These are phyloP conservation scores for Drosophila mimetica DNA, from an alignment of 2,888 invertebrate genomes.

Conservation along the genomic window DNA sequence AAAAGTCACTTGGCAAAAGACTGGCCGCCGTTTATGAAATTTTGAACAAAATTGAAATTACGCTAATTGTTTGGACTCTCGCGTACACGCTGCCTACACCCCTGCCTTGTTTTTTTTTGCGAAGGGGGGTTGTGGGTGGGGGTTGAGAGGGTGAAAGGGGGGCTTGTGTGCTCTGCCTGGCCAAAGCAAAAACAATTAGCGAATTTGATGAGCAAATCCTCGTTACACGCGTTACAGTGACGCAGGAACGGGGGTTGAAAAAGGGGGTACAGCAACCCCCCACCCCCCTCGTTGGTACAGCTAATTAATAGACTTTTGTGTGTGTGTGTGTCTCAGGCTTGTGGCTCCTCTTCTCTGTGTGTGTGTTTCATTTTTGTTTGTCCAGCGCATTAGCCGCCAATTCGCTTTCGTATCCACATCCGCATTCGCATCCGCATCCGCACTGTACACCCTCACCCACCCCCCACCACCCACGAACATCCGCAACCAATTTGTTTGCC, in stretches of 20 bases:
- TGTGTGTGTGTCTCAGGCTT: conserved; percentile 43
- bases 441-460: not conserved
- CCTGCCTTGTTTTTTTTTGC: not conserved
- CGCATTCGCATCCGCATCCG: conserved; percentile 1
- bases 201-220: conserved; percentile 78
- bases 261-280: not conserved
- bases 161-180: conserved; percentile 1
- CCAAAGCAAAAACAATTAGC: conserved; percentile 77
- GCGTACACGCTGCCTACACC: conserved; percentile 24
- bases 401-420: conserved; percentile 34
- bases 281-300: conserved; percentile 43
- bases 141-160: not conserved
- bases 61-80: conserved; percentile 81
- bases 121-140: not conserved
- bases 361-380: conserved; percentile 39
- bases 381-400: conserved; percentile 45
- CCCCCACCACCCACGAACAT: conserved; percentile 23
- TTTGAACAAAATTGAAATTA: conserved; percentile 83
- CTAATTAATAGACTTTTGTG: conserved; percentile 72
- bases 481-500: conserved; percentile 45
- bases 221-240: conserved; percentile 59
- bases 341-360: conserved; percentile 18
- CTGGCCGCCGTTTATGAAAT: conserved; percentile 75
- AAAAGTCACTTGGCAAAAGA: conserved; percentile 34
- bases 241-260: not conserved